Evolutionary conservation across 2,888 invertebrate genomes (phyloP).

Genomic region (Cryptus viduatorius): DNA sequence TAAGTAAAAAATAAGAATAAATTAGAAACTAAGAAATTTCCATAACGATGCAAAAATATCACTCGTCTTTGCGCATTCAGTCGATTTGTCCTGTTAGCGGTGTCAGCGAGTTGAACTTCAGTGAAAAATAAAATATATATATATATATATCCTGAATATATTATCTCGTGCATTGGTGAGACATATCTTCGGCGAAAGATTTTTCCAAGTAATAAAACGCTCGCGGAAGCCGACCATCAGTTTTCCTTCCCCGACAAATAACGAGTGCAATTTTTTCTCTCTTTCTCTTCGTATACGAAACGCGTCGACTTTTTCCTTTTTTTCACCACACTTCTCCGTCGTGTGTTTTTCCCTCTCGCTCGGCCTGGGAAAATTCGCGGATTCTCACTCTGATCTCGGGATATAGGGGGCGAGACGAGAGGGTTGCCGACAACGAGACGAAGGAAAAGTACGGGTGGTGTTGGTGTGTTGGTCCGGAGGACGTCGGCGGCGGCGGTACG

Average conservation of each 20-base stretch:
- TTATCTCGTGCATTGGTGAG: slow-evolving; percentile 24
- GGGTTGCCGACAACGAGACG: slow-evolving; percentile 1
- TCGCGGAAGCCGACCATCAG: slow-evolving; percentile 4
- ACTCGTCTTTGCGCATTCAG: too few relatives aligned
- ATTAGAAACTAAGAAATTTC: too few relatives aligned
- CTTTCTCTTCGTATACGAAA: slow-evolving; percentile 45
- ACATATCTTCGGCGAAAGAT: slow-evolving; percentile 22
- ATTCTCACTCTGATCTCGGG: slow-evolving; percentile 29
- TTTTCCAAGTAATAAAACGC: slow-evolving; percentile 43
- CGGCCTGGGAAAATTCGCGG: slow-evolving; percentile 41
- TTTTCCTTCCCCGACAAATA: slow-evolving; percentile 51
- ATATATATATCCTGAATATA: slow-evolving; percentile 4
- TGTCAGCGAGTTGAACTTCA: neutral
- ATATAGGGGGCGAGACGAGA: neutral
- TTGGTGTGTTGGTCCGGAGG: slow-evolving; percentile 47
- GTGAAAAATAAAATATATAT: neutral
- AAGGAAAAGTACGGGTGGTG: slow-evolving; percentile 38
- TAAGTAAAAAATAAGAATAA: too few relatives aligned
- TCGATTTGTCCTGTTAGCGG: too few relatives aligned
- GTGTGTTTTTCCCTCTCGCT: slow-evolving; percentile 16
- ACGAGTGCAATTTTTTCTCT: slow-evolving; percentile 49
- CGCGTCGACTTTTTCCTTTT: slow-evolving; percentile 41
- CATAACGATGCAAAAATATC: too few relatives aligned
- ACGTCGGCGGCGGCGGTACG: slow-evolving; percentile 59
- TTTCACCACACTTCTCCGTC: slow-evolving; percentile 33